Percentiles rank a stretch among this genome's conserved stretches.
These are phyloP conservation scores for Catamblyrhynchus diadema DNA, from an alignment of 2,797 vertebrate genomes.

Conservation along the genomic window DNA sequence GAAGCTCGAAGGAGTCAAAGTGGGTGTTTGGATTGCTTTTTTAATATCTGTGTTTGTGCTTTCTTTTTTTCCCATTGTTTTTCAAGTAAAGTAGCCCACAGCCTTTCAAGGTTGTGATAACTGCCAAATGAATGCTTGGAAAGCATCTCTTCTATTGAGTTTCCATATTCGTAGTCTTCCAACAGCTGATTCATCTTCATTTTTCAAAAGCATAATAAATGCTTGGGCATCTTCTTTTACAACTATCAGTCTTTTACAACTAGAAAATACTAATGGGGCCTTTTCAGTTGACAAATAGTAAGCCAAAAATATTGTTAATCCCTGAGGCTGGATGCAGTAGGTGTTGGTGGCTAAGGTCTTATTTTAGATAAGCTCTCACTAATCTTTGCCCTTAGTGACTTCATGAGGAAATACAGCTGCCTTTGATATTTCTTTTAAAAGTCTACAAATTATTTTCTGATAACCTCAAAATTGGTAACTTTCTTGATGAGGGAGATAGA, in stretches of 20 bases:
- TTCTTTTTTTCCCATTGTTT: background rate
- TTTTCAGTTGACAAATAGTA: background rate
- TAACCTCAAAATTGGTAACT: background rate
- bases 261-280: background rate
- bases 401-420: background rate
- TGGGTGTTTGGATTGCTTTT: background rate
- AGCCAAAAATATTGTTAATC: background rate
- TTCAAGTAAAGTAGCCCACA: background rate
- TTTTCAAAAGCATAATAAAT: background rate
- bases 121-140: background rate
- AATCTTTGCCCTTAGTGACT: background rate
- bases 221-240: background rate
- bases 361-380: background rate
- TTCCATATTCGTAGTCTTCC: background rate
- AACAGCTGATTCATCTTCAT: background rate
- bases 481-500: background rate
- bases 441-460: background rate
- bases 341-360: background rate
- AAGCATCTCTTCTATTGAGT: background rate
- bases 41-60: accelerated
- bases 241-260: background rate
- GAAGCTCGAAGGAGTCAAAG: background rate
- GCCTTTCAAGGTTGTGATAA: background rate
- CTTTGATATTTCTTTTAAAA: background rate
- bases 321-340: background rate